Base-by-base conservation (phyloP, 2,888 invertebrate species). In the Steinernema scapterisci region DNA sequence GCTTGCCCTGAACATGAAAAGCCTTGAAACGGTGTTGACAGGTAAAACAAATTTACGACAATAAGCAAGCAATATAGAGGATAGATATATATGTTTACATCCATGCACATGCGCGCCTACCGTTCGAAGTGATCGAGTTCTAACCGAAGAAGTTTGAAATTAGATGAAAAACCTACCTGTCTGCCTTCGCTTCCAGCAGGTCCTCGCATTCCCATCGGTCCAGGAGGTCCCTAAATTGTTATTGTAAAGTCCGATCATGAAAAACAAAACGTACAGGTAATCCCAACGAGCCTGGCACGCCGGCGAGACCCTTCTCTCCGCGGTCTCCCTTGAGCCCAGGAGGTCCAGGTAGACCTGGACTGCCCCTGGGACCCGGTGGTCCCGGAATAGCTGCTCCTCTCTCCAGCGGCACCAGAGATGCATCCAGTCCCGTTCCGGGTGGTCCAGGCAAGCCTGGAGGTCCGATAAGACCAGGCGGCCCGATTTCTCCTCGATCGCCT, bases 401-500 rank as follows among this genome's bases (percentile, higher is more conserved):
- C 3, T 63, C 63, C 27, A 63, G 19, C 16, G 63, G 25, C 11
- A 63, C 7, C 13, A 27, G 31, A 16, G 63, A 63, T 1, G 25
- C 31, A 31, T 74, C 25, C 9, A 43, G 5, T 21, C 74, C 48
- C 25, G 19, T 23, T 9, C 77, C 77, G 27, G 75, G 79, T 9
- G 75, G 71, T 16, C 82, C 82, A 43, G 80, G 78, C 27, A 78
- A 27, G 27, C 77, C 78, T 1, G 76, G 77, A 7, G 77, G 77
- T n/a, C 77, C 78, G 23, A 72, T 75, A n/a, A 73, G 75, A n/a
- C 82, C 82, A 3, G 86, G 85, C 19, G 84, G 80, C 45, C 87
- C 86, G 48, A 85, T 85, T 23, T 84, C 85, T 38, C 86, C 86
- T 16, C 86, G 73, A 9, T 86, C 85, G 54, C 86, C 85, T 72